Evolutionary conservation across 35 echinoderm and acorn worm species (phyloP).

Genomic region (Apostichopus parvimensis): DNA sequence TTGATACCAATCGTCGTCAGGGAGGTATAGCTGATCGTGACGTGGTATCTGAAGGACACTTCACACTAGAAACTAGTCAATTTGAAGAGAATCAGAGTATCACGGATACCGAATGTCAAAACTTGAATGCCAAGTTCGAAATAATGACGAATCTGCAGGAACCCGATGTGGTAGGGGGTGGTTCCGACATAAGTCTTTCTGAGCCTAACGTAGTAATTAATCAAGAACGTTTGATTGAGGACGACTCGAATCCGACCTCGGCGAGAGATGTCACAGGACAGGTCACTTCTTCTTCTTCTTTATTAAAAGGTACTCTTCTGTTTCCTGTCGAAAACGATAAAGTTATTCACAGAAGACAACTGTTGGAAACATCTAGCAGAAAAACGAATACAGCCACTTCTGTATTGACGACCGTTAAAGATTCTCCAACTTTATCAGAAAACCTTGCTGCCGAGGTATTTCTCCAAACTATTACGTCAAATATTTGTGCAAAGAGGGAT

Average conservation of each 20-base stretch:
- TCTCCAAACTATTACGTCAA: neutral
- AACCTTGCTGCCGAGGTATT: neutral
- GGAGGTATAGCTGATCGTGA: neutral
- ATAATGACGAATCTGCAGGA: neutral
- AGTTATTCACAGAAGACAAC: no score
- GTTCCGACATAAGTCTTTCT: no score
- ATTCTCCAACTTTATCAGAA: neutral
- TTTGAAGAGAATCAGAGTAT: neutral
- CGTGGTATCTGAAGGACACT: neutral
- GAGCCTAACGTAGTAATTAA: no score
- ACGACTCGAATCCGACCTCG: neutral
- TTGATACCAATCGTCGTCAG: neutral
- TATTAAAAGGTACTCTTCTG: neutral
- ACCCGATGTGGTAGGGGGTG: neutral
- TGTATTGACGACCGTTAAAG: neutral
- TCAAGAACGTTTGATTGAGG: no score
- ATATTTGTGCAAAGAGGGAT: neutral
- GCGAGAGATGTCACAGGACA: neutral
- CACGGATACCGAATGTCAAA: neutral
- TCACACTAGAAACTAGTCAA: neutral
- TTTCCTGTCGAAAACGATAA: no score
- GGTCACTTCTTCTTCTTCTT: neutral
- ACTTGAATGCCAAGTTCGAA: neutral
- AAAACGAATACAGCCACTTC: no score
- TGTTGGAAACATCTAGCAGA: no score